Base-by-base conservation (phyloP, 2,113 vertebrate species). In the Poicephalus gulielmi region DNA sequence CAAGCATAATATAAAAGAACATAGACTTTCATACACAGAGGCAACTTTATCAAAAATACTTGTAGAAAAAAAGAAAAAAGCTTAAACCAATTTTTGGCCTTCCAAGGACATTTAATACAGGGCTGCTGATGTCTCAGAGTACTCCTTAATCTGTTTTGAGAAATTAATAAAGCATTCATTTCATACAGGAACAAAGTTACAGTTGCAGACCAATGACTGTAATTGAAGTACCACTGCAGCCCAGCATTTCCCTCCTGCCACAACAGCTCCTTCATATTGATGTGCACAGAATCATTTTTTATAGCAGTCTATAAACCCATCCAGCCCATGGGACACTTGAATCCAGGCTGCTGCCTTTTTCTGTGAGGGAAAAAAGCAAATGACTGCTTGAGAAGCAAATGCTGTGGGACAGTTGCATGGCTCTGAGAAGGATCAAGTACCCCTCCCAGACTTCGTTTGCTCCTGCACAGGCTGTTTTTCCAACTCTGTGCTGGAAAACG, bases 361-460 rank as follows among this genome's bases (percentile, higher is more conserved):
- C 33, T 76, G 16, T 7, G 5, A 27, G 13, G 13, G 16, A 31
- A 86, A 57, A 60, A 63, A 47, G 8, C 1, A 4, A 78, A 30
- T 5, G 13, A 8, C 60, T 66, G 9, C 30, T 87, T 31, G 50
- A 69, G 69, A 53, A 76, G 22, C 33, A 70, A 84, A 67, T 25
- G 37, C 10, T 70, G 41, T 1, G 1, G 76, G 35, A 43, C 28
- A n/a, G 44, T 7, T 16, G 2, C 33, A 17, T 3, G 4, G 11
- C 53, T 52, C 52, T 30, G 27, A 69, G 25, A 31, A 4, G 43
- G 37, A n/a, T 9, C 3, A 3, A 1, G 43, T 31, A 78, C 2
- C 8, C 4, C 31, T 37, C 39, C 11, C 9, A 43, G 41, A 2
- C 4, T 39, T 44, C 5, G 4, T 14, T 44, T 35, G 12, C 39